These are phyloP conservation scores for Lanius collurio DNA, from an alignment of 2,113 vertebrate genomes.

Conservation along the genomic window DNA sequence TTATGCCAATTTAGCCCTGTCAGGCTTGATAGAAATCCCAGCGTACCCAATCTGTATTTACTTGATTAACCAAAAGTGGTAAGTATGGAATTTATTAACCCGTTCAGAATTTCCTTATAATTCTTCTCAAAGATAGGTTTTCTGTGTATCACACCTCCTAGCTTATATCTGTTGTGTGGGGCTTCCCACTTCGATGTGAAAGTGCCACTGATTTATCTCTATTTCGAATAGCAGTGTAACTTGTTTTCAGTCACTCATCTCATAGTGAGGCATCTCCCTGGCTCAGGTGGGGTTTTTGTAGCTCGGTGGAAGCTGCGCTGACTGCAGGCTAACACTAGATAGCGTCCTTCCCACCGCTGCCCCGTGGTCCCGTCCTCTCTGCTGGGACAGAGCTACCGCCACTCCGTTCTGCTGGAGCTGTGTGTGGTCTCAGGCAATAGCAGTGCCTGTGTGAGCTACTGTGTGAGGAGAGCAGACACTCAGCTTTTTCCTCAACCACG, in stretches of 20 bases:
- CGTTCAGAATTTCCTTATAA: not conserved
- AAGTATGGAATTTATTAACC: constrained; percentile 19
- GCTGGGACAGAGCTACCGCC: rapidly evolving
- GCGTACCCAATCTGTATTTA: constrained; percentile 82
- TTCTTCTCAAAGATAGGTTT: not conserved
- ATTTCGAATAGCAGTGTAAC: not conserved
- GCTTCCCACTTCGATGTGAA: not conserved
- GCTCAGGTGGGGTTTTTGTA: not conserved
- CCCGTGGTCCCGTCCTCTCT: not conserved
- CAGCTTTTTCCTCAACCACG: not conserved
- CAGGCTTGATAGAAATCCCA: constrained; percentile 81
- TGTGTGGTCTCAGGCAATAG: rapidly evolving
- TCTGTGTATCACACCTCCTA: not conserved
- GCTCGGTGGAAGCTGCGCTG: not conserved
- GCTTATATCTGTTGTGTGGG: not conserved
- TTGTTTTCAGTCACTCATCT: not conserved
- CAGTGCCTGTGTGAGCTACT: not conserved
- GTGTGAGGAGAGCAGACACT: not conserved
- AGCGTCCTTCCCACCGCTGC: not conserved
- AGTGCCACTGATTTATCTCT: not conserved
- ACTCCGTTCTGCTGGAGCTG: not conserved
- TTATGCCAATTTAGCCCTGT: constrained; percentile 81
- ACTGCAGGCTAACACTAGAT: not conserved
- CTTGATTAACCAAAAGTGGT: constrained; percentile 80
- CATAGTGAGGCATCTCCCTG: rapidly evolving